Percentiles rank a stretch among this genome's conserved stretches.
phyloP scores from a whole-genome alignment of 2,113 vertebrate species.

The Hippotragus niger region DNA sequence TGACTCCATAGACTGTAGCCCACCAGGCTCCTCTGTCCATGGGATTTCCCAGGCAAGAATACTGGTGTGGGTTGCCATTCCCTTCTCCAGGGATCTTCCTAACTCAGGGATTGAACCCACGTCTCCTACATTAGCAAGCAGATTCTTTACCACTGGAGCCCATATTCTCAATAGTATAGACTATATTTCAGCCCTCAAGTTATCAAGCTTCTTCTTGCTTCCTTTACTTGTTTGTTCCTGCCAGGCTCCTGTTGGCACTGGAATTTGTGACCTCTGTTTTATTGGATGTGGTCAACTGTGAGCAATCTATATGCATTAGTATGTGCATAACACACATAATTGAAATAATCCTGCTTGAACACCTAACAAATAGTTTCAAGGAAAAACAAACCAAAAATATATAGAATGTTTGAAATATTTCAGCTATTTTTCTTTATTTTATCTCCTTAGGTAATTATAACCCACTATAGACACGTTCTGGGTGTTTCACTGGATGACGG shows the following conservation, averaged over 20 bases:
- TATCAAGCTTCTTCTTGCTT: background rate
- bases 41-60: background rate
- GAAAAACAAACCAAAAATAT: background rate
- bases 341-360: background rate
- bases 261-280: background rate
- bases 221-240: background rate
- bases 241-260: background rate
- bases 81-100: background rate
- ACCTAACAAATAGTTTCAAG: background rate
- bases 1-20: background rate
- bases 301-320: background rate
- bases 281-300: background rate
- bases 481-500: constrained; percentile 69
- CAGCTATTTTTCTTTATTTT: background rate
- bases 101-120: background rate
- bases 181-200: background rate
- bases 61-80: background rate
- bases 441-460: constrained; percentile 86
- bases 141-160: background rate
- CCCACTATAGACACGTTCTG: constrained; percentile 85
- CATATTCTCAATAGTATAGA: background rate
- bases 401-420: background rate
- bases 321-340: background rate
- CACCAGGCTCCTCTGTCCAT: background rate
- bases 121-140: background rate